Evolutionary conservation across 2,888 invertebrate species (phyloP).

Genomic region (Mermis nigrescens): DNA sequence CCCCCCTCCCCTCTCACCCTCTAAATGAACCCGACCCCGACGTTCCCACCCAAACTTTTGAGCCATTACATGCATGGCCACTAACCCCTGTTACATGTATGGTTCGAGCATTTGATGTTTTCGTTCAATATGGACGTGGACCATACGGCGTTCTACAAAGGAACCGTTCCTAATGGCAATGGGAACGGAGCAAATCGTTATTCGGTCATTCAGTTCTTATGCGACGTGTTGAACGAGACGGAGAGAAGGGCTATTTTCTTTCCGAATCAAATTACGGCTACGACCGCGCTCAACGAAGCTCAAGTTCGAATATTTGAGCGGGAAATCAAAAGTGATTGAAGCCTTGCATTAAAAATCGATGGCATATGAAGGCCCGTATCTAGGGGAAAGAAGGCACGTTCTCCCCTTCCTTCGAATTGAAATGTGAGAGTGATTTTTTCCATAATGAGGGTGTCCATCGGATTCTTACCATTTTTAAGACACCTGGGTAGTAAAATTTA

Average conservation of each 20-base stretch:
- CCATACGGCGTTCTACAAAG: constrained; percentile 77
- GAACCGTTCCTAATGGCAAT: background rate
- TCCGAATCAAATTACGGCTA: background rate
- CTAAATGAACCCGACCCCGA: too few species aligned
- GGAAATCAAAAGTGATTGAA: background rate
- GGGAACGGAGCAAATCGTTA: background rate
- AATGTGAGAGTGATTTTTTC: too few species aligned
- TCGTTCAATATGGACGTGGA: too few species aligned
- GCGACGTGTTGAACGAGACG: constrained; percentile 1
- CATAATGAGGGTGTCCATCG: too few species aligned
- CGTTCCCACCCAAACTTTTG: too few species aligned
- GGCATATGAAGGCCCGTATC: too few species aligned
- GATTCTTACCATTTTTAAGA: too few species aligned
- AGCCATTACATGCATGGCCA: background rate
- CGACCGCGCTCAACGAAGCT: background rate
- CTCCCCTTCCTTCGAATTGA: too few species aligned
- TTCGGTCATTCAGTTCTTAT: background rate
- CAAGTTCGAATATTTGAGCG: background rate
- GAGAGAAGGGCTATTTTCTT: background rate
- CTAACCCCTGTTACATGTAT: background rate
- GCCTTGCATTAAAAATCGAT: too few species aligned
- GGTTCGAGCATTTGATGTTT: background rate
- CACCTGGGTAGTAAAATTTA: too few species aligned
- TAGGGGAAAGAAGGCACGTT: too few species aligned
- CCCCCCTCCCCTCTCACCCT: too few species aligned